phyloP scores from a whole-genome alignment of 2,888 invertebrate genomes.

The Nymphalis urticae region DNA sequence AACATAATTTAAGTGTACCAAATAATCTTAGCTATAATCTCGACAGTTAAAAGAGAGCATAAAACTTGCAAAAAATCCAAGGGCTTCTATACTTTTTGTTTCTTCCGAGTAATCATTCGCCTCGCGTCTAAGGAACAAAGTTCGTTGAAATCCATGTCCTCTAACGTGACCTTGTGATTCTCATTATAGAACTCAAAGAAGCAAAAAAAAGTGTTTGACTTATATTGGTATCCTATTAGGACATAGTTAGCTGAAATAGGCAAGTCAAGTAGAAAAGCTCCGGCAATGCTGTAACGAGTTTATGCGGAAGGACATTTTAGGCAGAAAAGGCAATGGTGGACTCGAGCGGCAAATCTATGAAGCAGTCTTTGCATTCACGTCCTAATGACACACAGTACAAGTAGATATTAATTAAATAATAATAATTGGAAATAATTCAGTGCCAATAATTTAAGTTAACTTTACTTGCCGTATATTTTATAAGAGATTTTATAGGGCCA shows the following conservation, averaged over 20 bases:
- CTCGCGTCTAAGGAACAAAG: not conserved
- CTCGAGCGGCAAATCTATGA: conserved; percentile 14
- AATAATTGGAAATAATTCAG: too few species aligned
- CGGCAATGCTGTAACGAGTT: conserved; percentile 53
- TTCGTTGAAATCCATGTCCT: conserved; percentile 29
- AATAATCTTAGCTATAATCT: not conserved
- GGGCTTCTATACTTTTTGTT: not conserved
- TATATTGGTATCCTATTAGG: conserved; percentile 12
- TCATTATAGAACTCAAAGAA: conserved; percentile 22
- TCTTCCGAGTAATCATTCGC: conserved; percentile 8
- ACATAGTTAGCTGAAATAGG: conserved; percentile 12
- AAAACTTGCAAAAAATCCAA: not conserved
- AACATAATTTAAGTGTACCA: conserved; percentile 3
- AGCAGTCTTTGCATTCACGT: conserved; percentile 8
- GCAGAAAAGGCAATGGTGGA: conserved; percentile 45
- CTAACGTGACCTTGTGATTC: conserved; percentile 22
- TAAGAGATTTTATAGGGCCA: too few species aligned
- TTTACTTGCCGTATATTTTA: too few species aligned
- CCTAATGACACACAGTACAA: conserved; percentile 5
- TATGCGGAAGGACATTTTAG: conserved; percentile 74
- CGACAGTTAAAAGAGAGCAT: conserved; percentile 4
- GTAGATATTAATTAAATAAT: not conserved
- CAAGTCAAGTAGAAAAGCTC: conserved; percentile 18
- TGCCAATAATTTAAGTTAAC: too few species aligned
- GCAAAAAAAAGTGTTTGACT: conserved; percentile 16